phyloP scores from a whole-genome alignment of 2,888 invertebrate species.

The Rambutsinella grinnellia region DNA sequence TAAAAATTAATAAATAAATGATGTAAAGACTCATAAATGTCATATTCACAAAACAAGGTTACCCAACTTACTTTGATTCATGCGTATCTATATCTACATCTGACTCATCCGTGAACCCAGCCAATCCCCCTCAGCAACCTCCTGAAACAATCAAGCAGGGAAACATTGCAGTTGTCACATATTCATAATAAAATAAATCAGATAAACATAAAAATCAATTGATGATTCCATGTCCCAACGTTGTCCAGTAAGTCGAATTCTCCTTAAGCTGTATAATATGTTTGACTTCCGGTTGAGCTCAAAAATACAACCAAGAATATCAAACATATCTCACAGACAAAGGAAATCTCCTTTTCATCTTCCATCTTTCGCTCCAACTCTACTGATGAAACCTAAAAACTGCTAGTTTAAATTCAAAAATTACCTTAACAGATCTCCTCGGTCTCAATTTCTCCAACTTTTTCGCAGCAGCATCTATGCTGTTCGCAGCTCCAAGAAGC shows the following conservation, averaged over 20 bases:
- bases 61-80: constrained; percentile 61
- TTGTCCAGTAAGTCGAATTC: constrained; percentile 15
- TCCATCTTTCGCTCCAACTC: not conserved
- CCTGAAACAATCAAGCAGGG: too few relatives aligned
- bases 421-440: constrained; percentile 83
- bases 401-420: not conserved
- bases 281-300: constrained; percentile 98
- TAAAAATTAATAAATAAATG: too few relatives aligned
- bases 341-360: not conserved
- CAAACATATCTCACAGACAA: constrained; percentile 98
- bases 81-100: constrained; percentile 62
- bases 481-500: constrained; percentile 94
- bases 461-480: constrained; percentile 91
- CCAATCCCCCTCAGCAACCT: constrained; percentile 73
- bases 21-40: too few relatives aligned
- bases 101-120: constrained; percentile 61
- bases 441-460: constrained; percentile 93
- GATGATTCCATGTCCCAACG: not conserved
- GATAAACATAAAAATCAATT: too few relatives aligned
- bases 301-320: constrained; percentile 99
- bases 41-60: too few relatives aligned
- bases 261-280: constrained; percentile 90
- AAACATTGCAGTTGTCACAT: too few relatives aligned
- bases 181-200: too few relatives aligned
- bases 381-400: too few relatives aligned